These are phyloP conservation scores for Sarcophaga carnaria DNA, from an alignment of 2,888 invertebrate species.

Conservation along the genomic window DNA sequence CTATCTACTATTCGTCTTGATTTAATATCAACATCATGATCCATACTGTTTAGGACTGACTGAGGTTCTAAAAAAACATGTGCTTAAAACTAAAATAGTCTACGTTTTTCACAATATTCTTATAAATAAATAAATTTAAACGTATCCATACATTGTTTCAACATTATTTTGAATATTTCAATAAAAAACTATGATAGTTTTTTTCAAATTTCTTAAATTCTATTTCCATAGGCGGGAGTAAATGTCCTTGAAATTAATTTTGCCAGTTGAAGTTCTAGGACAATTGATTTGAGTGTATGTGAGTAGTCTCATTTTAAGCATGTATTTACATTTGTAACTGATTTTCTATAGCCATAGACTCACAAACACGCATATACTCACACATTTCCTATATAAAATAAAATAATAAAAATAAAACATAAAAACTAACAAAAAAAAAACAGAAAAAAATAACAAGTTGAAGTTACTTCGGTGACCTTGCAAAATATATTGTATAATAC, in stretches of 20 bases:
- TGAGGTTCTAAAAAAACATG: no score
- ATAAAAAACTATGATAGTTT: no score
- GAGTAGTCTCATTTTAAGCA: not conserved
- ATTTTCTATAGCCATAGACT: not conserved
- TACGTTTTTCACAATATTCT: no score
- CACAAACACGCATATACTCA: not conserved
- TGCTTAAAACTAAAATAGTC: no score
- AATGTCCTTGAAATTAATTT: constrained; percentile 19
- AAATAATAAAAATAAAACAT: not conserved
- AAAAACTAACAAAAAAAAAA: not conserved
- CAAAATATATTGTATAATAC: not conserved
- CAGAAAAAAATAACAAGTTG: not conserved
- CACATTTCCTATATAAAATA: constrained; percentile 1
- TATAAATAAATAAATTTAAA: no score
- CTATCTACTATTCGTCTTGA: no score
- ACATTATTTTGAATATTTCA: no score
- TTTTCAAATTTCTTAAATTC: no score
- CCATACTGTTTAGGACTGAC: no score
- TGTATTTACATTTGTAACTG: not conserved
- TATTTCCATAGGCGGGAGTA: not conserved
- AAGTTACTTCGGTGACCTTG: not conserved
- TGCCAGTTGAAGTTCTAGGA: constrained; percentile 36
- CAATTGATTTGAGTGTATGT: not conserved
- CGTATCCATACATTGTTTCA: no score
- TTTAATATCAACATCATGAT: no score